phyloP scores from a whole-genome alignment of 1,140 invertebrate genomes.

The Drosophila athabasca region DNA sequence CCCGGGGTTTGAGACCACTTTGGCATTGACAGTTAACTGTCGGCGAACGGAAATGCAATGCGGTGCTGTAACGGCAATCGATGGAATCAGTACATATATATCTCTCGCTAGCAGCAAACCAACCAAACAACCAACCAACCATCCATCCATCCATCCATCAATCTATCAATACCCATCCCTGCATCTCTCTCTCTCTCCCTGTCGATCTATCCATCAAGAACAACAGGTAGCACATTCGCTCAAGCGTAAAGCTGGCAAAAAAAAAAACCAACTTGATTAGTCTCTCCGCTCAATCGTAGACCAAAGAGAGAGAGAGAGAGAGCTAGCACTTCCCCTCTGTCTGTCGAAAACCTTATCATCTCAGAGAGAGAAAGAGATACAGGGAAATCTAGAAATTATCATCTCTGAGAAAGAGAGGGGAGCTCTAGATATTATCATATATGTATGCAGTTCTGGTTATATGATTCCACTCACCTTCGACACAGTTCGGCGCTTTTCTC shows the following conservation, averaged over 20 bases:
- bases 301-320: conserved; percentile 37
- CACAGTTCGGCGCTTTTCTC: conserved; percentile 96
- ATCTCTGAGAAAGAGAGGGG: conserved; percentile 14
- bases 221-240: conserved; percentile 66
- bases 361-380: not conserved
- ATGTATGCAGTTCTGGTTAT: conserved; percentile 46
- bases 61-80: conserved; percentile 73
- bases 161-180: conserved; percentile 2
- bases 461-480: conserved; percentile 89
- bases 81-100: conserved; percentile 42
- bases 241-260: conserved; percentile 48
- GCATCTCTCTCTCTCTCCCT: not conserved
- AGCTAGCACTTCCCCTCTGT: conserved; percentile 39
- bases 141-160: conserved; percentile 28
- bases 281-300: conserved; percentile 29
- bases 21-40: conserved; percentile 80
- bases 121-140: conserved; percentile 18
- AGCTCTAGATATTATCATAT: conserved; percentile 56
- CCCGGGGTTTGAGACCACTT: conserved; percentile 51
- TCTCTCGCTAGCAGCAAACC: not conserved
- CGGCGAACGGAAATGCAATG: conserved; percentile 75
- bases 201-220: conserved; percentile 44
- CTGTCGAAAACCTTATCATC: conserved; percentile 32
- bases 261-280: conserved; percentile 18
- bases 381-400: conserved; percentile 49